phyloP scores from a whole-genome alignment of 1,140 invertebrate genomes.

The Sinella curviseta region DNA sequence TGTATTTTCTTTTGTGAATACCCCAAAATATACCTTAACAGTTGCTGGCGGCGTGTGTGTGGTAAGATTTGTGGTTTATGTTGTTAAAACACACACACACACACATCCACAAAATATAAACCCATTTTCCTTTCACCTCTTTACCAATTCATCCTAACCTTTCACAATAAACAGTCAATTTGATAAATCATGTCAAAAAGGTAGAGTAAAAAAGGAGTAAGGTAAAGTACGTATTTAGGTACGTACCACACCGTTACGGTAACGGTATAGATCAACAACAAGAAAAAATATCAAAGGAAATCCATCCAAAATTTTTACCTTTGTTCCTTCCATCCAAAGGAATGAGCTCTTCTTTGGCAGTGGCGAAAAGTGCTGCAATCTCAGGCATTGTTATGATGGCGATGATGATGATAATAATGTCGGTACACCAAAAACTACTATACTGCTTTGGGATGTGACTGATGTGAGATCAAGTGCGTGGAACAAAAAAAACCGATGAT shows the following conservation, averaged over 20 bases:
- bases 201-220: neutral
- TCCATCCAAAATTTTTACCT: conserved; percentile 25
- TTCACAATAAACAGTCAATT: neutral
- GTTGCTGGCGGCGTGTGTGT: neutral
- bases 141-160: neutral
- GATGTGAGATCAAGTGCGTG: neutral
- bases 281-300: conserved; percentile 1
- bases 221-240: too few relatives aligned
- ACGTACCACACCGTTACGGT: neutral
- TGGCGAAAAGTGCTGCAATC: conserved; percentile 36
- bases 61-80: neutral
- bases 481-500: too few relatives aligned
- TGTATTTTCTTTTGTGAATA: too few relatives aligned
- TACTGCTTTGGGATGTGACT: neutral
- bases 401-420: neutral
- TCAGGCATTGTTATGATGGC: conserved; percentile 32
- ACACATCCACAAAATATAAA: neutral
- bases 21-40: too few relatives aligned
- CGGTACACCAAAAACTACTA: neutral
- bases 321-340: conserved; percentile 37
- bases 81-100: neutral
- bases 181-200: neutral
- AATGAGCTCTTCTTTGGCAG: conserved; percentile 35
- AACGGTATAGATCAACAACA: neutral
- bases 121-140: too few relatives aligned